Percentiles rank a stretch among this genome's conserved stretches.
These are phyloP conservation scores for Apodemus speciosus DNA, from an alignment of 2,113 vertebrate species.

Conservation along the genomic window DNA sequence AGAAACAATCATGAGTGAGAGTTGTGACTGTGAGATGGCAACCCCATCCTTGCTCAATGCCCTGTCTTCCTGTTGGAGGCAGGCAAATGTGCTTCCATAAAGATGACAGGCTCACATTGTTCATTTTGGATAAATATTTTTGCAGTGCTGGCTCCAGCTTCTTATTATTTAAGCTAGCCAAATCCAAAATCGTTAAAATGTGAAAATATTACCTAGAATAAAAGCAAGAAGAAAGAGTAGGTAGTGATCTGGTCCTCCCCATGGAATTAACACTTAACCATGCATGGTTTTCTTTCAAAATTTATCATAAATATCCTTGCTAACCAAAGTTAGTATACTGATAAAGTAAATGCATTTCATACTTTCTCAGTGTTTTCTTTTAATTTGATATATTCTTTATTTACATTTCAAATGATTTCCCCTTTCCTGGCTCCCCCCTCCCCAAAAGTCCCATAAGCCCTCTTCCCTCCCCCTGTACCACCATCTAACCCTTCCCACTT, in stretches of 20 bases:
- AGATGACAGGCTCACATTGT: constrained; percentile 62
- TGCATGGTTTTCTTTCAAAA: constrained; percentile 54
- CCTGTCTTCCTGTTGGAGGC: too few species aligned
- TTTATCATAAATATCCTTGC: not conserved
- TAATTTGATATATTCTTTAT: too few species aligned
- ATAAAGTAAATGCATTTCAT: not conserved
- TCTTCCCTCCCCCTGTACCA: too few species aligned
- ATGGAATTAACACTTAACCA: constrained; percentile 29
- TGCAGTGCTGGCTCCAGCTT: constrained; percentile 45
- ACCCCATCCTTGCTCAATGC: too few species aligned
- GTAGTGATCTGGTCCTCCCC: constrained; percentile 58
- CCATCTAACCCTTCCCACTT: too few species aligned
- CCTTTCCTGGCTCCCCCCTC: too few species aligned
- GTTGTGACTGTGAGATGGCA: too few species aligned
- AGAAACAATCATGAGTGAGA: too few species aligned
- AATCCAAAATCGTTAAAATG: constrained; percentile 56
- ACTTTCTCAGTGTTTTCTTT: not conserved
- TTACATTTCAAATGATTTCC: too few species aligned
- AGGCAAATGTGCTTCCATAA: constrained; percentile 41
- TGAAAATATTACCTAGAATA: constrained; percentile 66
- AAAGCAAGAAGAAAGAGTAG: constrained; percentile 63
- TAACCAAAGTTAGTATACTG: not conserved
- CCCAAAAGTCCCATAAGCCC: too few species aligned
- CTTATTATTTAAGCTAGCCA: constrained; percentile 66
- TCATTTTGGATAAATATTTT: constrained; percentile 63